A percentile compares a stretch with the other conserved stretches of the same genome.
Conservation (phyloP, 1,140 invertebrate genomes). For the Diachasma alloeum region DNA sequence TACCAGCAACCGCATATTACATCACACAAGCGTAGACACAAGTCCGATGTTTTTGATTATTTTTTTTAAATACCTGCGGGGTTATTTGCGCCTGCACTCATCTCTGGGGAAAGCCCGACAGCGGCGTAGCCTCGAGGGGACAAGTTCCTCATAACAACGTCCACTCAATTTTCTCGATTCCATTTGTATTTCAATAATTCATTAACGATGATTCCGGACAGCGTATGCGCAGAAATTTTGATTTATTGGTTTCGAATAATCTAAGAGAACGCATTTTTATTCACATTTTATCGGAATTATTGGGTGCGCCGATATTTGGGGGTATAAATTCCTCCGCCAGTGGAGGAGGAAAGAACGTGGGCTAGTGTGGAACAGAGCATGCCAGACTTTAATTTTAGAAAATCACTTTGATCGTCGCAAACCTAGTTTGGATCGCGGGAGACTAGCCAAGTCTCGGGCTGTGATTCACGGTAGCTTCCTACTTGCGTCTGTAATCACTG, state of each 20-base stretch:
- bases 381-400: slow-evolving; percentile 47
- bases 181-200: neutral
- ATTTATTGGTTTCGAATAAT: neutral
- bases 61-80: slow-evolving; percentile 42
- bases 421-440: slow-evolving; percentile 56
- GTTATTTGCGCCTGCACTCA: slow-evolving; percentile 43
- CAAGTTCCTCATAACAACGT: too few species aligned
- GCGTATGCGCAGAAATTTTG: neutral
- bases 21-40: neutral
- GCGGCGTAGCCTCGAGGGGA: slow-evolving; percentile 31
- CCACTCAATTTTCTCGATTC: neutral
- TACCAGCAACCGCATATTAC: neutral
- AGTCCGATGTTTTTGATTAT: slow-evolving; percentile 39
- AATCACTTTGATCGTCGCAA: slow-evolving; percentile 47
- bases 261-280: neutral
- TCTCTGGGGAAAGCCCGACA: slow-evolving; percentile 44
- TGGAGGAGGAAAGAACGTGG: neutral
- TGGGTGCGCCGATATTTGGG: neutral
- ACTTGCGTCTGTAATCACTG: slow-evolving; percentile 49
- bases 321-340: neutral
- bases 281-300: neutral
- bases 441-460: slow-evolving; percentile 48
- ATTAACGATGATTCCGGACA: neutral
- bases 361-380: neutral
- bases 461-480: slow-evolving; percentile 55